Evolutionary conservation across 2,888 invertebrate genomes (phyloP), one percentile per base, ranked within the genome.

Genomic region (Cyaniris semiargus): DNA sequence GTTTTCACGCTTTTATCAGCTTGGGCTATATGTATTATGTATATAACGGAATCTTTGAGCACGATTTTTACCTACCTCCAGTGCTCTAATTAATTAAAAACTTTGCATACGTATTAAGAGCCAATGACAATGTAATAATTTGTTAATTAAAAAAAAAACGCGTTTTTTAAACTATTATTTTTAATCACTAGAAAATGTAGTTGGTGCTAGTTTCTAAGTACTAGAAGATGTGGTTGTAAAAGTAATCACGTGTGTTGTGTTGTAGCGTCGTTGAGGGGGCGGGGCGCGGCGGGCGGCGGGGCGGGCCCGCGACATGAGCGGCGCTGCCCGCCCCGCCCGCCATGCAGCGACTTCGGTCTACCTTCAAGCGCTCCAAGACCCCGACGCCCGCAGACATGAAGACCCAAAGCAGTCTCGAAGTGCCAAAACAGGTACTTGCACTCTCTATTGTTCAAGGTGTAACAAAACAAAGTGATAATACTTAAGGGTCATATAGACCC

Each of bases 371-470:
- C 88, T 97, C 97, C 89, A 96, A 96, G 86, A 97, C 97, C 83
- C 97, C 97, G 81, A 98, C 97, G 81, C 97, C 97, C 83, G 96
- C 97, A 87, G 97, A 98, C 93, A 97, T 97, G 97, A 97, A 97
- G 95, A 97, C 97, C 82, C 97, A 97, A 89, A 97, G 97, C 92
- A 97, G 97, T 91, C 96, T 98, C 85, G 98, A 98, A 90, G 97
- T 98, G 84, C 98, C 98, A 82, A 97, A 97, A 88, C 97, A 97
- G 95, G 95, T 95, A 86, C 81, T 10, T 3, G 8, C 58, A 60
- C 23, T 60, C 23, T 60, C 4, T 23, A 4, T 53, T 18, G 13
- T 18, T 38, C 38, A 38, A 10, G 38, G 38, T 38, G 38, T 38
- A 38, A 38, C 38, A 38, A 38, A 38, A 38, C 10, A 38, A 38